Percentiles rank a stretch among this genome's conserved stretches.
phyloP scores from a whole-genome alignment of 2,888 invertebrate species.

The Apodemia hepburni region DNA sequence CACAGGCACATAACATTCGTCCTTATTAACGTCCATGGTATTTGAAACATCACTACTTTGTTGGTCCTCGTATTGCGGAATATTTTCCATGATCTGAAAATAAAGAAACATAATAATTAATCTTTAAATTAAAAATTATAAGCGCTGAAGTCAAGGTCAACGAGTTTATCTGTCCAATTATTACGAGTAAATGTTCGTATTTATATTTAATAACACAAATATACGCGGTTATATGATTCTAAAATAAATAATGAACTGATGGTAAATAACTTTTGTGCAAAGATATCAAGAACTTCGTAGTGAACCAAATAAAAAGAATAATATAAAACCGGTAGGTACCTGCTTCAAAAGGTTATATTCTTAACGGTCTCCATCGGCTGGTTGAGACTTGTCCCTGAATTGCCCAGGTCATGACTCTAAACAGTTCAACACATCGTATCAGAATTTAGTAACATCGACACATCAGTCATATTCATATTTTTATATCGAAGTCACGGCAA shows the following conservation, averaged over 20 bases:
- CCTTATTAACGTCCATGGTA: conserved; percentile 47
- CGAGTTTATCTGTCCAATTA: conserved; percentile 6
- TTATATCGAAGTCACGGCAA: conserved; percentile 44
- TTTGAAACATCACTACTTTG: conserved; percentile 39
- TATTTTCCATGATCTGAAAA: conserved; percentile 21
- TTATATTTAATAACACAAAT: neutral
- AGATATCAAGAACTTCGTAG: conserved; percentile 49
- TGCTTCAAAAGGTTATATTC: conserved; percentile 71
- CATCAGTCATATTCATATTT: conserved; percentile 48
- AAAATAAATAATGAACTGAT: conserved; percentile 11
- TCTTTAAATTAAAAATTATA: conserved; percentile 8
- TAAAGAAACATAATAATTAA: conserved; percentile 11
- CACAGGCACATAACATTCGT: conserved; percentile 44
- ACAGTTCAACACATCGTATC: conserved; percentile 40
- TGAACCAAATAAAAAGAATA: conserved; percentile 76
- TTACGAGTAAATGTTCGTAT: neutral
- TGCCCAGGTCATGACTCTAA: conserved; percentile 44
- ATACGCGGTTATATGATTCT: neutral
- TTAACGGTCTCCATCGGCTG: conserved; percentile 66
- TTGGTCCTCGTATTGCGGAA: neutral
- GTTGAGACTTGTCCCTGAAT: conserved; percentile 53
- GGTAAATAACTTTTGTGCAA: conserved; percentile 47
- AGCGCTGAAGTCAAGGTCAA: conserved; percentile 17
- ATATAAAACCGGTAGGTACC: conserved; percentile 79
- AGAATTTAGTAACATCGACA: conserved; percentile 44